Conservation (phyloP, 2,888 invertebrate species). For the Orgyia antiqua region DNA sequence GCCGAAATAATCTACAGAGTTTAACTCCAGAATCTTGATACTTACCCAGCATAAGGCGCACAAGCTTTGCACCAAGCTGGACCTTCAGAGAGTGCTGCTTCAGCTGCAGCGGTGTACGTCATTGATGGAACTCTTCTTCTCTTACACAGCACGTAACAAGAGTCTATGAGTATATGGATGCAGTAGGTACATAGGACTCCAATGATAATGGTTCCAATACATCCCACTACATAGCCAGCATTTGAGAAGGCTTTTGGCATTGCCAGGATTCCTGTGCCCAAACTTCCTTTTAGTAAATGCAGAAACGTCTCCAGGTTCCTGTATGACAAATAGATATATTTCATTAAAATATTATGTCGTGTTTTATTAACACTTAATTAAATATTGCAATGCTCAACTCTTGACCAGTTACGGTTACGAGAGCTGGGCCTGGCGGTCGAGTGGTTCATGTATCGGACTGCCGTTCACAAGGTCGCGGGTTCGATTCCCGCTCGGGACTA, state of each 20-base stretch:
- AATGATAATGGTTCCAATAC: constrained; percentile 88
- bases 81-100: constrained; percentile 87
- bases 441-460: too few species aligned
- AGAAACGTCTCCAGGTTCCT: constrained; percentile 89
- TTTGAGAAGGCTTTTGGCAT: constrained; percentile 93
- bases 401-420: too few species aligned
- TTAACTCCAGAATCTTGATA: too few species aligned
- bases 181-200: constrained; percentile 95
- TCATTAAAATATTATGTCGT: background rate
- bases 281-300: constrained; percentile 91
- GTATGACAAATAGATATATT: constrained; percentile 17
- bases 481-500: too few species aligned
- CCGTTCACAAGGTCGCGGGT: too few species aligned
- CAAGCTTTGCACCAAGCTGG: constrained; percentile 81
- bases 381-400: too few species aligned
- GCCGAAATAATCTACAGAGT: background rate
- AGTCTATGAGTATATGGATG: constrained; percentile 90
- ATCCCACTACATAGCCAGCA: constrained; percentile 89
- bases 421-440: too few species aligned
- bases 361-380: too few species aligned
- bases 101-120: constrained; percentile 89
- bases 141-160: constrained; percentile 81
- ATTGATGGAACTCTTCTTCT: constrained; percentile 80
- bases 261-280: constrained; percentile 94
- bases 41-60: constrained; percentile 83